Evolutionary conservation across 1,140 invertebrate species (phyloP), one percentile per base, ranked within the genome.

Genomic region (Drosophila azteca): DNA sequence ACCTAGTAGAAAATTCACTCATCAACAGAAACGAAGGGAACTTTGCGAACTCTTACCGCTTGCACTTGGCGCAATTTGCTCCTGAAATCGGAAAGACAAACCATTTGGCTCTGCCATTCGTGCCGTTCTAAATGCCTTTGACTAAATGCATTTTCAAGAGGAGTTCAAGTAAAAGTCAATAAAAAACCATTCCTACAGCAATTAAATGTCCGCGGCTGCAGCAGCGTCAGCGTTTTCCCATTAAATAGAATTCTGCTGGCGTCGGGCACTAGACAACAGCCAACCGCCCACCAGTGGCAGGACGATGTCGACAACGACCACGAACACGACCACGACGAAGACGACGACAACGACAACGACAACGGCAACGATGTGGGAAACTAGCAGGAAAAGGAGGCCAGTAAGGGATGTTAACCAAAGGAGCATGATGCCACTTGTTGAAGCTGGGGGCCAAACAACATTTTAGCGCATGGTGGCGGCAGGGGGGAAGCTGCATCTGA

Each of bases 181-280:
- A 87, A 87, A 85, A 87, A 87, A 87, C 55, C 78, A 79, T 87
- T 87, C 78, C 78, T 72, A 65, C 54, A 76, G 75, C 82, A 88
- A 88, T 87, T 88, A 88, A 82, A 72, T 72, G 67, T 57, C 62
- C 75, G 66, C 67, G 79, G 64, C 41, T 85, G 77, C 81, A 70
- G 49, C 50, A 64, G 65, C 72, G 53, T 65, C 60, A 58, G 69
- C 76, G 73, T 71, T 85, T 77, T 87, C 52, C 82, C 57, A 81
- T 85, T 87, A 87, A 87, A 87, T 87, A 75, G 61, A 74, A 66
- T 55, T 61, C 77, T 79, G 80, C 15, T 76, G 59, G 62, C 79
- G 80, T 79, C 76, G 71, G 60, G 41, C 62, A 51, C 64, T 69
- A 74, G 60, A 70, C 43, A 62, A 71, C 64, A 46, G 54, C 44